Percentiles rank a stretch among this genome's conserved stretches.
Conservation (phyloP, 2,113 vertebrate genomes). For the Siphamia tubifer region DNA sequence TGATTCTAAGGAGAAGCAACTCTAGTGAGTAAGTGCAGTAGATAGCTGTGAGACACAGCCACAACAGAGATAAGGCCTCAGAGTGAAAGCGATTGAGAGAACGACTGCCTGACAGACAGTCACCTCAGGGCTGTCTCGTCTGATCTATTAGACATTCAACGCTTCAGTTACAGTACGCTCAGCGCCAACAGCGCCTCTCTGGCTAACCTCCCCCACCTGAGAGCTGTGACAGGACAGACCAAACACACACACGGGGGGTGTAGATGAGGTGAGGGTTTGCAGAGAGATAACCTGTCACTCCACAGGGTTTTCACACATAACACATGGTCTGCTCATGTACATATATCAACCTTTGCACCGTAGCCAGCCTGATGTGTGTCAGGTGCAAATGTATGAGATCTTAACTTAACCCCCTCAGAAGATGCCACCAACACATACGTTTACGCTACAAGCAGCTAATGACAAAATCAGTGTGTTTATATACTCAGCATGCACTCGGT, state of each 20-base stretch:
- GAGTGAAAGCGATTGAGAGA: conserved; percentile 21
- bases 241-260: conserved; percentile 32
- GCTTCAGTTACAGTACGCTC: conserved; percentile 26
- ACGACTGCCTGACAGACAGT: conserved; percentile 41
- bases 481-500: not conserved
- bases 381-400: conserved; percentile 32
- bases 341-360: conserved; percentile 47
- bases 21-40: conserved; percentile 1
- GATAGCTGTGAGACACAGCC: conserved; percentile 45
- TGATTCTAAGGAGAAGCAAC: conserved; percentile 26
- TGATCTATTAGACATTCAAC: conserved; percentile 59
- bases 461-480: not conserved
- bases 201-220: conserved; percentile 21
- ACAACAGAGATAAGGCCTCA: conserved; percentile 53
- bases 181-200: not conserved
- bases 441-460: conserved; percentile 1
- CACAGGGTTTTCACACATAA: conserved; percentile 40
- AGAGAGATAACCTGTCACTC: conserved; percentile 60
- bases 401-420: conserved; percentile 14
- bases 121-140: conserved; percentile 62
- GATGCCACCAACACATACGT: not conserved
- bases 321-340: conserved; percentile 38
- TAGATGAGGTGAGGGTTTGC: not conserved
- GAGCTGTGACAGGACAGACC: conserved; percentile 34
- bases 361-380: conserved; percentile 21